Percentiles rank a stretch among this genome's conserved stretches.
Conservation (phyloP, 2,113 vertebrate species). For the Peromyscus polionotus region DNA sequence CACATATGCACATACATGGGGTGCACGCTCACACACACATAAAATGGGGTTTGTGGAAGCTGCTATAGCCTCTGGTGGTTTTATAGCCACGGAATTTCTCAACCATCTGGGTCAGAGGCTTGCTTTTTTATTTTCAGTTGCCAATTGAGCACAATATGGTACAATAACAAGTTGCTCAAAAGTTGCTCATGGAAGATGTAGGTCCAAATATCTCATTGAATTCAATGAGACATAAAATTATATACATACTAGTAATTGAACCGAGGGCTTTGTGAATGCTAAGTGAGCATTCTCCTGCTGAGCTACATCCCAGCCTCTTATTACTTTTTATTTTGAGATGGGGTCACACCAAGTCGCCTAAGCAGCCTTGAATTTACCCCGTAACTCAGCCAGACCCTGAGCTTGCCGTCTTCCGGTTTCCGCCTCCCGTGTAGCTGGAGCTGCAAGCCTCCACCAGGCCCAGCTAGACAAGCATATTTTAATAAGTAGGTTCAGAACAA, state of each 20-base stretch:
- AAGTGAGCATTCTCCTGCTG: not conserved
- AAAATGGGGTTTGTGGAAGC: not conserved
- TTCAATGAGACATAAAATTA: constrained; percentile 6
- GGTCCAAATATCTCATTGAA: constrained; percentile 12
- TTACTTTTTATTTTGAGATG: not conserved
- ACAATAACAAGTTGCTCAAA: not conserved
- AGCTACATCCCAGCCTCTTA: not conserved
- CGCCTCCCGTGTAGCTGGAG: not conserved
- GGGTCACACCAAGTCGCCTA: not conserved
- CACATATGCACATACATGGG: not conserved
- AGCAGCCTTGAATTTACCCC: not conserved
- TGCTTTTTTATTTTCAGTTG: not conserved
- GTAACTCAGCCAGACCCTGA: not conserved
- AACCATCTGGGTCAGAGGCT: not conserved
- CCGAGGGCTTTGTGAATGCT: not conserved
- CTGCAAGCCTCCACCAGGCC: not conserved
- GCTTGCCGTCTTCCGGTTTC: not conserved
- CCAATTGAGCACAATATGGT: not conserved
- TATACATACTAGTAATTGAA: not conserved
- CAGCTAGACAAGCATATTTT: not conserved
- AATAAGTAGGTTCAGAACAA: constrained; percentile 47
- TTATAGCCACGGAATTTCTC: not conserved
- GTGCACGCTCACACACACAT: not conserved
- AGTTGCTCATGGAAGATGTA: not conserved
- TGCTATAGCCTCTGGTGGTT: not conserved